A percentile compares a stretch with the other conserved stretches of the same genome.
Evolutionary conservation across 64 coral and sea anemone genomes (phyloP).

Genomic region (Actinia tenebrosa): DNA sequence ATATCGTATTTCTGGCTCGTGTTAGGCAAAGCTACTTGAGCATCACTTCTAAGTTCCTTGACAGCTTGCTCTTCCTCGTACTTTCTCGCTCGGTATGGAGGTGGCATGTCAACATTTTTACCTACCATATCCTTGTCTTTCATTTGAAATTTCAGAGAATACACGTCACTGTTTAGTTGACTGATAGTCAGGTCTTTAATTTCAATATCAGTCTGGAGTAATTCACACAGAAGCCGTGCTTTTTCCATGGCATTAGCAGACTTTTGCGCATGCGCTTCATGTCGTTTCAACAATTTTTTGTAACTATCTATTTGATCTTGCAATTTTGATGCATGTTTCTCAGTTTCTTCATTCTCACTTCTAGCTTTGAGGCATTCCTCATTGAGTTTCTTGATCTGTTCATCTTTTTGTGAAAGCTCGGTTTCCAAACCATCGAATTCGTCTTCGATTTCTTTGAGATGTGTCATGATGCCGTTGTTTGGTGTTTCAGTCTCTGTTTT

Average conservation of each 20-base stretch:
- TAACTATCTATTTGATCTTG: not conserved
- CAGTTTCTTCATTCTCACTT: not conserved
- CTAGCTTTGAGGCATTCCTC: not conserved
- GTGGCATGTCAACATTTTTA: not conserved
- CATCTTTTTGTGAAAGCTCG: constrained; percentile 15
- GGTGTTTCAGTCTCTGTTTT: not conserved
- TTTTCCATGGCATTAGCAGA: constrained; percentile 2
- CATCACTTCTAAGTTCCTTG: not conserved
- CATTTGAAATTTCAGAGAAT: not conserved
- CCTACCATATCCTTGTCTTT: not conserved
- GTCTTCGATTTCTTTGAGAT: constrained; percentile 7
- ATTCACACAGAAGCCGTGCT: not conserved
- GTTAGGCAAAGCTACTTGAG: not conserved
- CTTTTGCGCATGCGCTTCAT: not conserved
- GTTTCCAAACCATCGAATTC: constrained; percentile 5
- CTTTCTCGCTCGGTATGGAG: not conserved
- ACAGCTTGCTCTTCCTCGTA: not conserved
- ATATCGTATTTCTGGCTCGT: not conserved
- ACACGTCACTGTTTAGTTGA: not conserved
- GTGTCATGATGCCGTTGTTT: not conserved
- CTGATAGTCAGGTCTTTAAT: not conserved
- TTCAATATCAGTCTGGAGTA: constrained; percentile 11
- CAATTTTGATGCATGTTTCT: not conserved
- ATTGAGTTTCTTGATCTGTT: not conserved
- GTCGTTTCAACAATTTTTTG: not conserved